phyloP scores from a whole-genome alignment of 1,140 invertebrate species.

The Ganaspis sp. region DNA sequence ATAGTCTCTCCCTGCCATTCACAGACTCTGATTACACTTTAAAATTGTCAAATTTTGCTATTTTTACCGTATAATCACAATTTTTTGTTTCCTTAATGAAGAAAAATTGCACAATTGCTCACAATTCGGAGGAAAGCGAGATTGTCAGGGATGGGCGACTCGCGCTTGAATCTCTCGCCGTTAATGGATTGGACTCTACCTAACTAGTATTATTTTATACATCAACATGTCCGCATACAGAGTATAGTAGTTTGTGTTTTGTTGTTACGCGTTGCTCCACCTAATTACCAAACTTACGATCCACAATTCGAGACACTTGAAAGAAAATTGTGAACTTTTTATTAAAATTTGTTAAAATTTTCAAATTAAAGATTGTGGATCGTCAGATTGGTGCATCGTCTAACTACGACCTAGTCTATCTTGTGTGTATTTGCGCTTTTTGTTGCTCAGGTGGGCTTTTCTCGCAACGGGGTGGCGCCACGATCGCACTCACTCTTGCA shows the following conservation, averaged over 20 bases:
- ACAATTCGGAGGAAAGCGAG: not conserved
- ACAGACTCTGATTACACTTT: no score
- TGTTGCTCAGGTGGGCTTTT: slow-evolving; percentile 18
- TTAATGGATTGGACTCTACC: slow-evolving; percentile 48
- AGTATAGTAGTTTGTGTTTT: slow-evolving; percentile 52
- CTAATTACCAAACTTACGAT: slow-evolving; percentile 38
- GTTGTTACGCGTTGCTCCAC: slow-evolving; percentile 42
- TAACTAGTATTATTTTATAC: slow-evolving; percentile 65
- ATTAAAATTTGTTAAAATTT: no score
- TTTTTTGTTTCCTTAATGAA: not conserved
- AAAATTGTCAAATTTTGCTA: not conserved
- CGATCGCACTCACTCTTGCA: slow-evolving; percentile 26
- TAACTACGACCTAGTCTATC: not conserved
- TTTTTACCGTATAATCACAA: not conserved
- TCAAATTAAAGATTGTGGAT: not conserved
- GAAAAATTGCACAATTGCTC: not conserved
- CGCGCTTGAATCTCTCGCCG: slow-evolving; percentile 30
- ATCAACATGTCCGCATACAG: slow-evolving; percentile 62
- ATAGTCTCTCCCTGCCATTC: not conserved
- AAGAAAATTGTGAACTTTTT: not conserved
- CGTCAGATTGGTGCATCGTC: slow-evolving; percentile 22
- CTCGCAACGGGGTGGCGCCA: slow-evolving; percentile 28
- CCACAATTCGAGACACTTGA: slow-evolving; percentile 7
- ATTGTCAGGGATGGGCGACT: not conserved
- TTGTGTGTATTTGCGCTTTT: not conserved